These are phyloP conservation scores for Micromussa lordhowensis DNA, from an alignment of 92 coral and sea anemone species.

Conservation along the genomic window DNA sequence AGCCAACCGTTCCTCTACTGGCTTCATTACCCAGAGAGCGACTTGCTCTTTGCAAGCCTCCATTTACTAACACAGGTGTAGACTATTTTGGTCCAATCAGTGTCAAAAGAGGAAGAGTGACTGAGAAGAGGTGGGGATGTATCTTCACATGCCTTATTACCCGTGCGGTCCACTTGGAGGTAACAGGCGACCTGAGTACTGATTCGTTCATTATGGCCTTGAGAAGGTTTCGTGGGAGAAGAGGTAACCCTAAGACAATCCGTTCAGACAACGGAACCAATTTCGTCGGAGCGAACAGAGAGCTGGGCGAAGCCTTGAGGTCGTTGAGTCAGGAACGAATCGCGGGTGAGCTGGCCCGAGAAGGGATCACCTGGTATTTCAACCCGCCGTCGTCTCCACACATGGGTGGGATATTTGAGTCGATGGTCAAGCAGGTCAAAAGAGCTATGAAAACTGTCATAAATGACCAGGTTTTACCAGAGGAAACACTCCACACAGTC, in stretches of 20 bases:
- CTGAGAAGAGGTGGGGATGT: conserved; percentile 54
- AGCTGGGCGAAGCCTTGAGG: conserved; percentile 1
- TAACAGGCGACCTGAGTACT: conserved; percentile 50
- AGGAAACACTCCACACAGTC: conserved; percentile 40
- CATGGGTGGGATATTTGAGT: conserved; percentile 41
- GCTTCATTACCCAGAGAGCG: conserved; percentile 20
- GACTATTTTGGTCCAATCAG: conserved; percentile 45
- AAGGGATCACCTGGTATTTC: conserved; percentile 25
- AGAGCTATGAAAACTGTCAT: conserved; percentile 38
- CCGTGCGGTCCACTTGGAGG: conserved; percentile 56
- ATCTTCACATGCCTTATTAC: conserved; percentile 54
- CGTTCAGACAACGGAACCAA: conserved; percentile 45
- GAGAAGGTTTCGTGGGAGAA: conserved; percentile 33
- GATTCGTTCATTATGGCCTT: conserved; percentile 49
- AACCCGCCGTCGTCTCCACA: conserved; percentile 31
- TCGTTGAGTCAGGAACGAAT: conserved; percentile 16
- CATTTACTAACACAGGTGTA: conserved; percentile 29
- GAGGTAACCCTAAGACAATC: conserved; percentile 32
- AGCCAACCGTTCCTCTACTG: conserved; percentile 24
- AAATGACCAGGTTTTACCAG: conserved; percentile 45
- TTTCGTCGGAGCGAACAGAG: conserved; percentile 47
- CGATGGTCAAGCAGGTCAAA: conserved; percentile 39
- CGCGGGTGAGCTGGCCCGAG: background rate
- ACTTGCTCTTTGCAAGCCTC: conserved; percentile 22
- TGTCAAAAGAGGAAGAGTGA: conserved; percentile 48